A percentile compares a stretch with the other conserved stretches of the same genome.
phyloP scores from a whole-genome alignment of 2,888 invertebrate species.

The Timema cristinae region DNA sequence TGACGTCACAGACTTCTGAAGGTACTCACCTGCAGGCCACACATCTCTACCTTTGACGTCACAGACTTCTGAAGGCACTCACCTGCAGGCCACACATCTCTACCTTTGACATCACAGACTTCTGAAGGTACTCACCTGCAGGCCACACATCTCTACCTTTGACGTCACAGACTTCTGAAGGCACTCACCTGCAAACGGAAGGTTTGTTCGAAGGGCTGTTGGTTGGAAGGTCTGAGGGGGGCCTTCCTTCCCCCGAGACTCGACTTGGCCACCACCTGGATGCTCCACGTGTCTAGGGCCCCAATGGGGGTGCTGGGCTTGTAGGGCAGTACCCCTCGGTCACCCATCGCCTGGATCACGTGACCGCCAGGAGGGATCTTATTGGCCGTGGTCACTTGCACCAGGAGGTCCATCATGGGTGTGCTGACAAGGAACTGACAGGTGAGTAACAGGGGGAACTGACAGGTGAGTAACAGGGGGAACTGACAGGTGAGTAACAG shows the following conservation, averaged over 20 bases:
- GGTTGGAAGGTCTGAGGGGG: slow-evolving; percentile 36
- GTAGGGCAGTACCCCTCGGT: slow-evolving; percentile 59
- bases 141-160: too few species aligned
- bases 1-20: too few species aligned
- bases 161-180: too few species aligned
- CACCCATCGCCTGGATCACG: slow-evolving; percentile 60
- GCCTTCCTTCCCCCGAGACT: slow-evolving; percentile 34
- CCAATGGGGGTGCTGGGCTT: slow-evolving; percentile 69
- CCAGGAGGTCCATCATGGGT: slow-evolving; percentile 73
- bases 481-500: too few species aligned
- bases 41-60: too few species aligned
- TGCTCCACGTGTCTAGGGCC: slow-evolving; percentile 47
- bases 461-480: too few species aligned
- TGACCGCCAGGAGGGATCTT: slow-evolving; percentile 64
- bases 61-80: too few species aligned
- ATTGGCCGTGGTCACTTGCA: slow-evolving; percentile 65
- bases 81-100: too few species aligned
- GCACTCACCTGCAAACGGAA: slow-evolving; percentile 41
- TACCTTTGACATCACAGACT: too few species aligned
- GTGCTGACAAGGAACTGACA: slow-evolving; percentile 49
- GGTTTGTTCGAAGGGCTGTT: slow-evolving; percentile 48
- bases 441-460: too few species aligned
- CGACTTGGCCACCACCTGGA: slow-evolving; percentile 49
- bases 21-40: too few species aligned
- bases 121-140: too few species aligned